Evolutionary conservation across 2,113 vertebrate genomes (phyloP), one percentile per base, ranked within the genome.

Genomic region (Psettodes erumei): DNA sequence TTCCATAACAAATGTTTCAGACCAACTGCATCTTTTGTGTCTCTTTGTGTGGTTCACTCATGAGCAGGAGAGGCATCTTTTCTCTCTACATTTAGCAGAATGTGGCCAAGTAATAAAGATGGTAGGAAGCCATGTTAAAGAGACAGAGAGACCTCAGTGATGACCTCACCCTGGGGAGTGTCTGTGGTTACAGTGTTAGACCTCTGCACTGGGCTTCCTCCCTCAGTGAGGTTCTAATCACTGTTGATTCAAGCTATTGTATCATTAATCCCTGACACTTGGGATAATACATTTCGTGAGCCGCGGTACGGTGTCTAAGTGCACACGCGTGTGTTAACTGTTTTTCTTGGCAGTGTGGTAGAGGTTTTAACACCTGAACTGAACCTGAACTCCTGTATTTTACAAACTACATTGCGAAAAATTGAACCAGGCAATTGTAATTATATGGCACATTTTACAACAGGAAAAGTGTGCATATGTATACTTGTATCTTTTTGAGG

Each of bases 231-330:
- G 88, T 83, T 90, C 85, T 67, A 83, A 86, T 81, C 79, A 68
- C 72, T 56, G 89, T 89, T 92, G 86, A 86, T 90, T 85, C 82
- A 92, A 81, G 82, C 87, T 67, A 70, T 89, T 91, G 88, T 90
- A 65, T 61, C 77, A 88, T 85, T 88, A 88, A 90, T 90, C 82
- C 89, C 64, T n/a, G 53, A 86, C 72, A 77, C 75, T 88, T 67
- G 58, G 16, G 33, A 45, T 74, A 84, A 87, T 74, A 59, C 58
- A 66, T 80, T 62, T 47, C 35, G 30, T 85, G 77, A 86, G 65
- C 84, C 6, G 27, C 10, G 25, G 42, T 51, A 61, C 40, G 10
- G 79, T 43, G 69, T 75, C 47, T 75, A 65, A 79, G 56, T 55
- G 67, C 55, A 45, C 55, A 45, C 12, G 25, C 25, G 28, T 82